Evolutionary conservation across 2,888 invertebrate genomes (phyloP).

Genomic region (Latrodectus elegans): DNA sequence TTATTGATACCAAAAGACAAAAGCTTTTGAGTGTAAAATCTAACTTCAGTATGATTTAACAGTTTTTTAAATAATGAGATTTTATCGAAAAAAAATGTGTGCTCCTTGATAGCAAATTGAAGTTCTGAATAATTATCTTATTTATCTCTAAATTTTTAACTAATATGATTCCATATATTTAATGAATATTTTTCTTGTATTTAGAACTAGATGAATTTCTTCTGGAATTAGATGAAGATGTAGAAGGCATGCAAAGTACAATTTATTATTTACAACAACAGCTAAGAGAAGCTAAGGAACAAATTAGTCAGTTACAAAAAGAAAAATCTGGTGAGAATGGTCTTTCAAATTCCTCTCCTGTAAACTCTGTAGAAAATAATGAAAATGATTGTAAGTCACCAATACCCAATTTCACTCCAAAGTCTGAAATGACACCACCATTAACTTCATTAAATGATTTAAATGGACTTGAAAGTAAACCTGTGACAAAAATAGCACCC

Average conservation of each 20-base stretch:
- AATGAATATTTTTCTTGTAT: slow-evolving; percentile 70
- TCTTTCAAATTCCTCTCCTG: slow-evolving; percentile 36
- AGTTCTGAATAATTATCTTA: too few relatives aligned
- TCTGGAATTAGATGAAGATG: slow-evolving; percentile 96
- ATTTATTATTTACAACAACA: slow-evolving; percentile 95
- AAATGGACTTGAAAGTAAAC: slow-evolving; percentile 28
- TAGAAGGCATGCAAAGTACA: slow-evolving; percentile 98
- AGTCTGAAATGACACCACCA: background rate
- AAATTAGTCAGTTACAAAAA: slow-evolving; percentile 74
- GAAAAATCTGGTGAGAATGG: slow-evolving; percentile 57
- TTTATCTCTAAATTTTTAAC: too few relatives aligned
- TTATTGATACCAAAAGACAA: too few relatives aligned
- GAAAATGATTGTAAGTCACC: slow-evolving; percentile 32
- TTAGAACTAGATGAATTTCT: slow-evolving; percentile 95
- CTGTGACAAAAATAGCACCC: background rate
- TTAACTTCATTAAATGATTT: slow-evolving; percentile 24
- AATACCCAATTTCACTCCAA: background rate
- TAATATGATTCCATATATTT: too few relatives aligned
- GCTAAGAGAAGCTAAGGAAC: slow-evolving; percentile 87
- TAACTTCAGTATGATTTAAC: too few relatives aligned
- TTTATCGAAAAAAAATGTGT: too few relatives aligned
- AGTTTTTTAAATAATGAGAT: too few relatives aligned
- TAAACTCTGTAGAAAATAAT: slow-evolving; percentile 8
- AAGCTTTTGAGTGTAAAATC: too few relatives aligned
- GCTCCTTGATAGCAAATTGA: too few relatives aligned